phyloP scores from a whole-genome alignment of 2,797 vertebrate species.

The Iguana delicatissima region DNA sequence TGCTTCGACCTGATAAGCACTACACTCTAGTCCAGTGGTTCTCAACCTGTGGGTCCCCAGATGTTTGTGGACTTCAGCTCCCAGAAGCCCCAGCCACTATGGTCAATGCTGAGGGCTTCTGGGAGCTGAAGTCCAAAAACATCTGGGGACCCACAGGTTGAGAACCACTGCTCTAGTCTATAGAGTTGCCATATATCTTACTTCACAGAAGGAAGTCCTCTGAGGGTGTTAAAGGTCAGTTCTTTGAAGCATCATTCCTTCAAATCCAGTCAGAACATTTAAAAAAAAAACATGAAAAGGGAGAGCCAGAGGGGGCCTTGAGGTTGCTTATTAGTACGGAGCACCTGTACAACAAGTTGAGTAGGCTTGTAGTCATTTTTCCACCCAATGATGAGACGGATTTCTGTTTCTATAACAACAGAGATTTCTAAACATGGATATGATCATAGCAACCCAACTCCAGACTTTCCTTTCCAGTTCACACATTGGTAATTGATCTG shows the following conservation, averaged over 20 bases:
- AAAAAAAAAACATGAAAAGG: not conserved
- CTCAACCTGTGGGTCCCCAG: too few species aligned
- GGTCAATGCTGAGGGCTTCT: too few species aligned
- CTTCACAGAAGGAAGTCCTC: not conserved
- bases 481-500: not conserved
- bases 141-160: too few species aligned
- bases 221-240: not conserved
- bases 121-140: too few species aligned
- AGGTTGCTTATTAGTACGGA: not conserved
- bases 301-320: not conserved
- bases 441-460: not conserved
- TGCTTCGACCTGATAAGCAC: not conserved
- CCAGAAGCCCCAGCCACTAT: too few species aligned
- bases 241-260: not conserved
- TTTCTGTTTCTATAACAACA: not conserved
- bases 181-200: not conserved
- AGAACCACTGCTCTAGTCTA: too few species aligned
- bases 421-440: not conserved
- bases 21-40: not conserved
- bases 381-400: not conserved
- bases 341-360: not conserved
- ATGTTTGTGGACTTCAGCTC: too few species aligned
- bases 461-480: not conserved
- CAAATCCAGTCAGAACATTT: not conserved
- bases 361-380: not conserved